Evolutionary conservation across 2,888 invertebrate species (phyloP), one percentile per base, ranked within the genome.

Genomic region (Erebia palarica): DNA sequence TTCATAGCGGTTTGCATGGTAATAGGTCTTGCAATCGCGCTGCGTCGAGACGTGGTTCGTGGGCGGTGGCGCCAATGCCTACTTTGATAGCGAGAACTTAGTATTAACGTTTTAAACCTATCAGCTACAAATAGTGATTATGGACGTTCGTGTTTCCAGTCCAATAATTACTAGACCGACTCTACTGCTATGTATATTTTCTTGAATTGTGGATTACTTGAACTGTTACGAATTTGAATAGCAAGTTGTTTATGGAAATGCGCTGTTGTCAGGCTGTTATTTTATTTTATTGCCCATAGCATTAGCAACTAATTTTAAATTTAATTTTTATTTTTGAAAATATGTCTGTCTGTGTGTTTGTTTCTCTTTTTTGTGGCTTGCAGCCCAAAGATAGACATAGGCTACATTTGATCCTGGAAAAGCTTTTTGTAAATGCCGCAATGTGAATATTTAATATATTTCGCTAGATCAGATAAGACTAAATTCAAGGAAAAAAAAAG

Each of bases 71-170:
- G 83, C 84, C 83, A 78, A 77, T 73, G 78, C 76, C 77, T 77
- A 75, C 78, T 76, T 75, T 77, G 80, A 81, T 81, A 81, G 77
- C 78, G 75, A 73, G 77, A 78, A 79, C 78, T 79, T 79, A 79
- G 78, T 78, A 78, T 81, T 80, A 82, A 73, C 78, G 76, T 75
- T 75, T 76, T 74, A 74, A 74, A 76, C 74, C 76, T 86, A 87
- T 86, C 88, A 82, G 81, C 81, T 80, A 76, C 81, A 78, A 81
- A 84, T 83, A 79, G 83, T 86, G 88, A 88, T 88, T 88, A 87
- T 82, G 80, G 81, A 80, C 78, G 74, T 77, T 76, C 82, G 83
- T 82, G 81, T 84, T 83, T 82, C 82, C 75, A 84, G 82, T 83
- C 81, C 81, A 84, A 85, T 87, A 88, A 89, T 88, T 87, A 86